phyloP scores from a whole-genome alignment of 1,140 invertebrate genomes.

The Anastrepha ludens region DNA sequence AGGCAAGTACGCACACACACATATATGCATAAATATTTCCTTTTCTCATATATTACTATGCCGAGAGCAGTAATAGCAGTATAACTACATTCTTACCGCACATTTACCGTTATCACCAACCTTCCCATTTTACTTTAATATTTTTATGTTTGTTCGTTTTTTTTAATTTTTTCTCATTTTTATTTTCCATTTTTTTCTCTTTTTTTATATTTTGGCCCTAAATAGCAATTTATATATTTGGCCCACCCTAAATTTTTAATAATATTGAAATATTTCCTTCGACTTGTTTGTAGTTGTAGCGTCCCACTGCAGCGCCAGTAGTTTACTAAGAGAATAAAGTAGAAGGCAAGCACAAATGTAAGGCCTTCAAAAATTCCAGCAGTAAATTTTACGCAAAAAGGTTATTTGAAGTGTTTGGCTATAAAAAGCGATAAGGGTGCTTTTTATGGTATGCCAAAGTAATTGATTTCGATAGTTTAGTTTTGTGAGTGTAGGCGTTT shows the following conservation, averaged over 20 bases:
- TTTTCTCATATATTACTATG: neutral
- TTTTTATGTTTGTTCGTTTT: neutral
- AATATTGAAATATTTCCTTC: slow-evolving; percentile 56
- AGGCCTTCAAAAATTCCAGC: neutral
- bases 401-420: neutral
- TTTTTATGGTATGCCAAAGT: slow-evolving; percentile 50
- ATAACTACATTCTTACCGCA: neutral
- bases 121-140: neutral
- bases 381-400: neutral
- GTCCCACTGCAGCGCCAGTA: neutral
- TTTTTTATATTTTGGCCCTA: slow-evolving; percentile 4
- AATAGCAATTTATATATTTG: slow-evolving; percentile 33
- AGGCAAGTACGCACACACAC: no score
- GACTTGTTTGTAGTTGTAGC: slow-evolving; percentile 8
- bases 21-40: neutral
- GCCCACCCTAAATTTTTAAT: slow-evolving; percentile 56
- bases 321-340: neutral
- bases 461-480: slow-evolving; percentile 43
- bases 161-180: neutral
- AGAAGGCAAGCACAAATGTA: neutral
- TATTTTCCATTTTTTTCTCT: neutral
- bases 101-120: slow-evolving; percentile 7
- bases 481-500: neutral
- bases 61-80: neutral
- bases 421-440: slow-evolving; percentile 12